Base-by-base conservation (phyloP, 2,797 vertebrate genomes). In the Luscinia luscinia region DNA sequence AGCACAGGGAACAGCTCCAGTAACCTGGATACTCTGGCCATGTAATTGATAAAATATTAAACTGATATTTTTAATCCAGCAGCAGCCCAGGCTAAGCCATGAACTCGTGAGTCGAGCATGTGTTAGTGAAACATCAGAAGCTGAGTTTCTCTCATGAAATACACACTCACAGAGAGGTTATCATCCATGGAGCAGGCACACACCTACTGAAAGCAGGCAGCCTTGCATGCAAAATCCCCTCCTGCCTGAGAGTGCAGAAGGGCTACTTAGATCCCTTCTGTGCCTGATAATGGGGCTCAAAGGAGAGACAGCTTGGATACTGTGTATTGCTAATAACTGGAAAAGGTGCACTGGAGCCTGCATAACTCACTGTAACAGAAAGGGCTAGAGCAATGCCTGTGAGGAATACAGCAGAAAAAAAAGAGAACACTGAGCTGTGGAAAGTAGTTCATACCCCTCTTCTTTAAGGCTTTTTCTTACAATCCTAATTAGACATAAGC, bases 291-390 rank as follows among this genome's bases (percentile, higher is more conserved):
- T 21, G 62, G 62, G 40, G 30, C 76, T 72, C 51, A 85, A 61
- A 95, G 62, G 81, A 94, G 70, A 67, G 52, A 86, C 72, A 90
- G 84, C 49, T 87, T 92, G 59, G 89, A 93, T 87, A 84, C 86
- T 92, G 88, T 91, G 85, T 94, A 87, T 58, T 88, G 81, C 88
- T 94, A 93, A 94, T 91, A 91, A 90, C 3, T 70, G 89, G 1
- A 82, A 94, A 93, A 93, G 87, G 77, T 91, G 84, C 94, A 94
- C 26, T 91, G 91, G 58, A 96, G 88, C 90, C 87, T 97, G 79
- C 86, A 92, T 90, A 95, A 96, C 87, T 70, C 45, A 95, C 45
- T 82, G 41, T 23, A 90, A 51, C 88, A 95, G 86, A 83, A 95
- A 87, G 34, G 54, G 48, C 52, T 55, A 20, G 7, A 80, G 76